Evolutionary conservation across 1,140 invertebrate species (phyloP).

Genomic region (Neuroterus valhalla): DNA sequence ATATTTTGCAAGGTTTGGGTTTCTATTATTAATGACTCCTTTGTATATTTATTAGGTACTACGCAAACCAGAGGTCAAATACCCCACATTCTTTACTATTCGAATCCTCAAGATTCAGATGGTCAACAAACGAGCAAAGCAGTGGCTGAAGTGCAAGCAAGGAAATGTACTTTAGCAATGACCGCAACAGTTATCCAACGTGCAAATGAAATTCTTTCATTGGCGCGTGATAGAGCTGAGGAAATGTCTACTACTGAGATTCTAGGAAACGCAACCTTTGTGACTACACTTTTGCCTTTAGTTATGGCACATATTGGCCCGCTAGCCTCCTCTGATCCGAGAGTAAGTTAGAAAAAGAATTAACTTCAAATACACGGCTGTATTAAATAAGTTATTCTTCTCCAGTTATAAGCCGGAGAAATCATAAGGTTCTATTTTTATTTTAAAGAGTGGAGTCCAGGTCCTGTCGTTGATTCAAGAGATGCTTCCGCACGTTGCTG

Average conservation of each 20-base stretch:
- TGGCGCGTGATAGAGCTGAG: slow-evolving; percentile 81
- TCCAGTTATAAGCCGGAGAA: too few species aligned
- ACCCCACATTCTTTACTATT: slow-evolving; percentile 94
- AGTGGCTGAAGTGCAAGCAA: slow-evolving; percentile 82
- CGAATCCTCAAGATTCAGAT: slow-evolving; percentile 78
- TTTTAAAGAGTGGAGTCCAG: slow-evolving; percentile 88
- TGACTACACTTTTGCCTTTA: slow-evolving; percentile 86
- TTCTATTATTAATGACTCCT: slow-evolving; percentile 29
- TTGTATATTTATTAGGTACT: slow-evolving; percentile 69
- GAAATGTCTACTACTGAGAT: slow-evolving; percentile 77
- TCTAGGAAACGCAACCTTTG: slow-evolving; percentile 78
- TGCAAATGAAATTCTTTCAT: slow-evolving; percentile 82
- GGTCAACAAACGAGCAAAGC: slow-evolving; percentile 80
- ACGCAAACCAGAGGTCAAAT: slow-evolving; percentile 95
- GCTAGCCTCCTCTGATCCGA: slow-evolving; percentile 86
- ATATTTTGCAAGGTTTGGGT: too few species aligned
- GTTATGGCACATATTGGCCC: slow-evolving; percentile 88
- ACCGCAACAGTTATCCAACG: slow-evolving; percentile 83
- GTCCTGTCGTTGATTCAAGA: slow-evolving; percentile 93
- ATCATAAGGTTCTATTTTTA: slow-evolving; percentile 30
- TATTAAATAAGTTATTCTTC: too few species aligned
- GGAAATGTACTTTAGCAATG: slow-evolving; percentile 83
- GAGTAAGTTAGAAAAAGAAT: slow-evolving; percentile 81
- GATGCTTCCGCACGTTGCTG: slow-evolving; percentile 91
- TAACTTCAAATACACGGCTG: too few species aligned